Evolutionary conservation across 2,797 vertebrate species (phyloP).

Genomic region (Ctenosaura bakeri): DNA sequence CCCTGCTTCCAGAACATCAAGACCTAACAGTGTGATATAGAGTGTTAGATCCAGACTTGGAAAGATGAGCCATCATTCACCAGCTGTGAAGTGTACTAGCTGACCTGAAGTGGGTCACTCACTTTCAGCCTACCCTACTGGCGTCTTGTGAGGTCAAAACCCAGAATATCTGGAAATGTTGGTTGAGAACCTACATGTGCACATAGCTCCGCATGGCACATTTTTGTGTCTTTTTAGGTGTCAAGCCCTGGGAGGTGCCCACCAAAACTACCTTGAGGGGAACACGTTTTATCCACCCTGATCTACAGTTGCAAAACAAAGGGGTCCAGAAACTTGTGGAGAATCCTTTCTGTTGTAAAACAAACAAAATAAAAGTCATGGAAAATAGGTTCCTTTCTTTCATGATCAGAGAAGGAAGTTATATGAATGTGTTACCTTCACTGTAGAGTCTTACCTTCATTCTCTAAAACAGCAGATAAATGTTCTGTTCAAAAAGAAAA

Average conservation of each 20-base stretch:
- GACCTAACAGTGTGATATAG: not conserved
- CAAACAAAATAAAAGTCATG: not conserved
- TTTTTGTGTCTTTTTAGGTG: too few relatives aligned
- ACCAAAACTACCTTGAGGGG: too few relatives aligned
- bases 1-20: not conserved
- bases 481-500: too few relatives aligned
- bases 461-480: not conserved
- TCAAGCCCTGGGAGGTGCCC: too few relatives aligned
- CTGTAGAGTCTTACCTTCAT: not conserved
- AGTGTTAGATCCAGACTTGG: not conserved
- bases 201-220: too few relatives aligned
- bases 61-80: not conserved
- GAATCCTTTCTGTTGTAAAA: not conserved
- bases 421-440: not conserved
- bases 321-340: not conserved
- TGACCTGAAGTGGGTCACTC: not conserved
- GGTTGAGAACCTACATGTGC: too few relatives aligned
- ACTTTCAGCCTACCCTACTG: too few relatives aligned
- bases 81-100: not conserved
- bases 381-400: not conserved
- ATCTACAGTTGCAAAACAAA: constrained; percentile 8
- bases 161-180: too few relatives aligned
- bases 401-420: not conserved
- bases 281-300: too few relatives aligned
- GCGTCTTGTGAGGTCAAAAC: too few relatives aligned